phyloP scores from a whole-genome alignment of 2,797 vertebrate genomes.

The Geotrypetes seraphini region DNA sequence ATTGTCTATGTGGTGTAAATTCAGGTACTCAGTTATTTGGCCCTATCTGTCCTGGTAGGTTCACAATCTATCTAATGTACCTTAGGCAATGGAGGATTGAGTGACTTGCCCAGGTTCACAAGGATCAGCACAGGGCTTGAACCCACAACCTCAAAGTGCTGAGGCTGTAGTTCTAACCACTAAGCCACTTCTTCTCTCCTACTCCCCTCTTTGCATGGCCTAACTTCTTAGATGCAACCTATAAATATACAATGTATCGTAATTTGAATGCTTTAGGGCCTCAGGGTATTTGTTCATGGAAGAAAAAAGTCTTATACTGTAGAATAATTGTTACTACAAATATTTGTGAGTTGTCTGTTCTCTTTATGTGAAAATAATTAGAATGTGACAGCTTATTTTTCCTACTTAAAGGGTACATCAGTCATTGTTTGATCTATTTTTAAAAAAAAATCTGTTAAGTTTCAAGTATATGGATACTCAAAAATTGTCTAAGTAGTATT shows the following conservation, averaged over 20 bases:
- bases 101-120: too few relatives aligned
- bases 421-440: background rate
- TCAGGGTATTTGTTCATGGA: too few relatives aligned
- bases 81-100: too few relatives aligned
- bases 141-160: too few relatives aligned
- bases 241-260: slow-evolving; percentile 1
- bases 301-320: background rate
- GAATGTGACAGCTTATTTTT: background rate
- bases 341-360: background rate
- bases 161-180: too few relatives aligned
- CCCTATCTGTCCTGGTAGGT: too few relatives aligned
- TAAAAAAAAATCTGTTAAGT: slow-evolving; percentile 15
- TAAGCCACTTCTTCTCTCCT: too few relatives aligned
- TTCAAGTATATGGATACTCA: background rate
- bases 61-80: too few relatives aligned
- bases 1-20: too few relatives aligned
- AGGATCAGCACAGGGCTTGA: too few relatives aligned
- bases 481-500: background rate
- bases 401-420: background rate
- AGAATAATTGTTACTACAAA: background rate
- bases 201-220: background rate
- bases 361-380: too few relatives aligned
- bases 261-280: background rate
- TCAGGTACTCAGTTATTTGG: too few relatives aligned
- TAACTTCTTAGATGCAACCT: background rate